Conservation (phyloP, 2,113 vertebrate genomes). For the Emydura subglobosa region DNA sequence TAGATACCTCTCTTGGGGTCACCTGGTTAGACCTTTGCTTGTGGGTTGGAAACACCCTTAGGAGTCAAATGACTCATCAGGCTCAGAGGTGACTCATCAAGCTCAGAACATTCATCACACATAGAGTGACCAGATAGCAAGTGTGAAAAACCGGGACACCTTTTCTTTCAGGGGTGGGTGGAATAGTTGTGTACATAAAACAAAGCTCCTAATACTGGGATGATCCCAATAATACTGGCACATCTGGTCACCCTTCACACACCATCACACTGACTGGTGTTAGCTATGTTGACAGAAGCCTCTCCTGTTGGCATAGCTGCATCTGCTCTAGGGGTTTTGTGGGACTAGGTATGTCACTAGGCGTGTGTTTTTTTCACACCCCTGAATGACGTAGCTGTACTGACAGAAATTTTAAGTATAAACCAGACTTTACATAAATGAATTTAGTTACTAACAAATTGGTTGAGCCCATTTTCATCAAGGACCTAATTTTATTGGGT, state of each 20-base stretch:
- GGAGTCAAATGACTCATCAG: neutral
- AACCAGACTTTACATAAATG: neutral
- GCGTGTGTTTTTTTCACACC: neutral
- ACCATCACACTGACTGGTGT: neutral
- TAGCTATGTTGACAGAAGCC: neutral
- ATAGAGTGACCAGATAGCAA: too few species aligned
- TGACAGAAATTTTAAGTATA: neutral
- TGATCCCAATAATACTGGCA: too few species aligned
- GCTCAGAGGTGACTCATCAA: neutral
- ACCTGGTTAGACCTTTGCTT: neutral
- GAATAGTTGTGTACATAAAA: too few species aligned
- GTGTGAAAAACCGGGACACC: too few species aligned
- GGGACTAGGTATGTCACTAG: neutral
- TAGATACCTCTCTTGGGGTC: neutral
- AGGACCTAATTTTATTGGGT: neutral
- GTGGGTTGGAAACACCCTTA: neutral
- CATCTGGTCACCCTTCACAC: neutral
- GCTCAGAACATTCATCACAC: neutral
- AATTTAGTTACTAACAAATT: neutral
- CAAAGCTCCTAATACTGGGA: too few species aligned
- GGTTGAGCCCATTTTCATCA: slow-evolving; percentile 16
- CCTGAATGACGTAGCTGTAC: neutral
- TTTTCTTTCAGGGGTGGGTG: too few species aligned
- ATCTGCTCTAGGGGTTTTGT: neutral
- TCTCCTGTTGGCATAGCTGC: neutral